phyloP scores from a whole-genome alignment of 2,888 invertebrate genomes.

The Standfussiana lucernea region DNA sequence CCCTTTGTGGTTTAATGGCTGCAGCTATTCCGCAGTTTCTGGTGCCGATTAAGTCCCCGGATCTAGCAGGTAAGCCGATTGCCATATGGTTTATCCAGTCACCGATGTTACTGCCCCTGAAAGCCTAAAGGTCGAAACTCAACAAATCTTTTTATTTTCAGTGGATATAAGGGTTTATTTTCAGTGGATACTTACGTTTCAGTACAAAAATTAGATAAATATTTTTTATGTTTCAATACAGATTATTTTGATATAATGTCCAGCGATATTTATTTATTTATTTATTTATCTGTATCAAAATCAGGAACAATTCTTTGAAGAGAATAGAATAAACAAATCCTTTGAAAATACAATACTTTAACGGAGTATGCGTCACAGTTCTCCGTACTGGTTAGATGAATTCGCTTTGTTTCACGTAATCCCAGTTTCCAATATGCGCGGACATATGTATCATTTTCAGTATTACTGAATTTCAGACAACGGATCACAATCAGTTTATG shows the following conservation, averaged over 20 bases:
- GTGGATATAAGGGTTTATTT: too few species aligned
- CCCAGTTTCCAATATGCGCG: neutral
- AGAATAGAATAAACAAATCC: neutral
- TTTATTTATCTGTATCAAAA: too few species aligned
- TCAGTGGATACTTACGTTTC: neutral
- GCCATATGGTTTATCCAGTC: neutral
- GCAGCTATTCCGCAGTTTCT: slow-evolving; percentile 16
- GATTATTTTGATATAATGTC: neutral
- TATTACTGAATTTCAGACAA: neutral
- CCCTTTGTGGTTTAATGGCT: slow-evolving; percentile 19
- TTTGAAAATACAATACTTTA: neutral
- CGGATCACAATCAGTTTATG: neutral
- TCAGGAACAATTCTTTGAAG: neutral
- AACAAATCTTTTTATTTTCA: neutral
- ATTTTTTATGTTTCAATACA: neutral
- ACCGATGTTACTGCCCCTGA: neutral
- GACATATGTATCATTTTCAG: neutral
- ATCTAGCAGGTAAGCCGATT: slow-evolving; percentile 27
- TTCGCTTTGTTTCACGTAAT: neutral
- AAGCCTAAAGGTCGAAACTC: neutral
- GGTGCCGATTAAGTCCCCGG: neutral
- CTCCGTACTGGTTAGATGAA: neutral
- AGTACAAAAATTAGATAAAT: neutral
- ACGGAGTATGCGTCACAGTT: neutral
- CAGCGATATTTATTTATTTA: too few species aligned